A percentile compares a stretch with the other conserved stretches of the same genome.
These are phyloP conservation scores for Albula goreensis DNA, from an alignment of 2,113 vertebrate species.

Conservation along the genomic window DNA sequence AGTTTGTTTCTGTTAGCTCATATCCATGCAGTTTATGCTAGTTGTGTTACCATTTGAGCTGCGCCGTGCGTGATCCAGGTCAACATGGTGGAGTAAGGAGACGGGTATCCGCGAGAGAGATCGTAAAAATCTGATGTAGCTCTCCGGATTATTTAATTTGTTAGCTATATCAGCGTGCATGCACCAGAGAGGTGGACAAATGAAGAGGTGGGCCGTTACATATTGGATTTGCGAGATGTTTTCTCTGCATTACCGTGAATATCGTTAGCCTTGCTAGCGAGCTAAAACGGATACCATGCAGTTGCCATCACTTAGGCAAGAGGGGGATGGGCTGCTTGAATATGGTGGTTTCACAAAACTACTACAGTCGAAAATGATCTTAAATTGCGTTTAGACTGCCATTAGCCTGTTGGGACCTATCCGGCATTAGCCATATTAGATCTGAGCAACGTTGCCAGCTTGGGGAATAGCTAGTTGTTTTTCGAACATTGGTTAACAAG, in stretches of 20 bases:
- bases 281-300: neutral
- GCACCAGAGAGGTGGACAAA: neutral
- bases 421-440: too few species aligned
- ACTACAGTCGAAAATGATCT: neutral
- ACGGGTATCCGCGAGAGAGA: neutral
- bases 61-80: constrained; percentile 12
- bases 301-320: neutral
- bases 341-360: neutral
- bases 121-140: neutral
- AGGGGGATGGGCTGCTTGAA: neutral
- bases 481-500: too few species aligned
- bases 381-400: neutral
- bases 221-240: neutral
- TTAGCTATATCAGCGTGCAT: neutral
- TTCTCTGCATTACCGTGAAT: neutral
- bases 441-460: too few species aligned
- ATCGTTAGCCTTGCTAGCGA: neutral
- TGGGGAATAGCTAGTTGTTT: too few species aligned
- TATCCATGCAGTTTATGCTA: neutral
- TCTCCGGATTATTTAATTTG: neutral
- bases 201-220: neutral
- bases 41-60: neutral
- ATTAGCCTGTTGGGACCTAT: too few species aligned
- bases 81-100: constrained; percentile 22
- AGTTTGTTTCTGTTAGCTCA: neutral